Base-by-base conservation (phyloP, 1,140 invertebrate species). In the Harlomillsia oculata region DNA sequence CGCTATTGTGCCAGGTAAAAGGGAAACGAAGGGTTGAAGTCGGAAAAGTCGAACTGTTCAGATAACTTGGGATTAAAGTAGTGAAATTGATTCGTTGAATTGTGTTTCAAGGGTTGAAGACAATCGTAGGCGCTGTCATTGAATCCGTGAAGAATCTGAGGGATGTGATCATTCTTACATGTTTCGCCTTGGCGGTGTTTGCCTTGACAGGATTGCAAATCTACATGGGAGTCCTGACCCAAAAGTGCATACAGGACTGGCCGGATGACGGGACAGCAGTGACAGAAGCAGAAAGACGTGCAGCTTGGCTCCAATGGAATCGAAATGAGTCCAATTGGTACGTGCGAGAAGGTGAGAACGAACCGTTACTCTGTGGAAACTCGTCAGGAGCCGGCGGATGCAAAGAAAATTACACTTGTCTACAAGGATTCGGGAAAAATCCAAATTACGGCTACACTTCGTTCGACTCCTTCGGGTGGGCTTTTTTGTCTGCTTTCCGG, bases 61-160 rank as follows among this genome's bases (percentile, higher is more conserved):
- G n/a, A n/a, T n/a, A n/a, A n/a, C n/a, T n/a, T n/a, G n/a, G n/a
- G n/a, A n/a, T n/a, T n/a, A n/a, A n/a, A n/a, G n/a, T n/a, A 16
- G 29, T 11, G 49, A 37, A n/a, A 5, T 21, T 46, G 26, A 25
- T 9, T 34, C 32, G 32, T 18, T 21, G 14, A 48, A 14, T 5
- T 11, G 25, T 34, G 11, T 25, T 45, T 1, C 29, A 28, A 13
- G 21, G 4, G 14, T 82, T 97, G 78, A 97, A 97, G 81, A 97
- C 93, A 69, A 97, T 97, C 78, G 94, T 97, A 68, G 93, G 93
- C 75, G 95, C 93, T 79, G 92, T 98, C 73, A 94, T 98, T 78
- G 93, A 97, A 78, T 96, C 93, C 65, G 93, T 97, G 72, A 94
- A 94, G 79, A 95, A 97, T 81, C 85, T 98, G 68, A 82, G 93